Percentiles rank a stretch among this genome's conserved stretches.
Conservation (phyloP, 2,113 vertebrate species). For the Oriolus oriolus region DNA sequence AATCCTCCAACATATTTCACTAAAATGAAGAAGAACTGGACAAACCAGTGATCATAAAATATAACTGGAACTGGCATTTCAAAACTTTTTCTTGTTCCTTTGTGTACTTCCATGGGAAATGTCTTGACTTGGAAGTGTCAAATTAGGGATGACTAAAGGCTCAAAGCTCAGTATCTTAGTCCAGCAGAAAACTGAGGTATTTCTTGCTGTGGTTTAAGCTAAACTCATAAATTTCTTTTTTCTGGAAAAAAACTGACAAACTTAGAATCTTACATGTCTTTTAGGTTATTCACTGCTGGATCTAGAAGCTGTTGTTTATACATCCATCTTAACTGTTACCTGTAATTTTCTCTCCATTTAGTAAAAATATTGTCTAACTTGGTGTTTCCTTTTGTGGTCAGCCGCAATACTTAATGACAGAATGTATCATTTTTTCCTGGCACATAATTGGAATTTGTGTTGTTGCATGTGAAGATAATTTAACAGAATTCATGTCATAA, state of each 20-base stretch:
- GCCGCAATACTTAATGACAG: background rate
- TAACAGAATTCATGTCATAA: background rate
- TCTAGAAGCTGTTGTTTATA: background rate
- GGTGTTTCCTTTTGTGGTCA: background rate
- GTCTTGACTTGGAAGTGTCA: background rate
- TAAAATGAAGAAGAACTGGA: background rate
- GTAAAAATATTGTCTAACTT: background rate
- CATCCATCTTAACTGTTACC: background rate
- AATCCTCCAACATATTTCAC: background rate
- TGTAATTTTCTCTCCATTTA: background rate
- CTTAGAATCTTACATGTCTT: background rate
- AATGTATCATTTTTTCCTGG: background rate
- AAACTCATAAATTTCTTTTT: background rate
- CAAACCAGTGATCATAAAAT: background rate
- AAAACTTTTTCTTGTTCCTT: background rate
- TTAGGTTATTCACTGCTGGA: background rate
- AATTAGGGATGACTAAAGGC: background rate
- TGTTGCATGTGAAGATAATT: background rate
- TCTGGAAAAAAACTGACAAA: background rate
- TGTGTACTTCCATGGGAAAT: background rate
- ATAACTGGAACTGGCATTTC: background rate
- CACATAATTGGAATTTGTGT: background rate
- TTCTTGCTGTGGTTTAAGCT: background rate
- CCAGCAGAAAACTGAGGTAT: background rate
- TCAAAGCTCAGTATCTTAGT: background rate